Evolutionary conservation across 2,113 vertebrate genomes (phyloP), one percentile per base, ranked within the genome.

Genomic region (Dicaeum eximium): DNA sequence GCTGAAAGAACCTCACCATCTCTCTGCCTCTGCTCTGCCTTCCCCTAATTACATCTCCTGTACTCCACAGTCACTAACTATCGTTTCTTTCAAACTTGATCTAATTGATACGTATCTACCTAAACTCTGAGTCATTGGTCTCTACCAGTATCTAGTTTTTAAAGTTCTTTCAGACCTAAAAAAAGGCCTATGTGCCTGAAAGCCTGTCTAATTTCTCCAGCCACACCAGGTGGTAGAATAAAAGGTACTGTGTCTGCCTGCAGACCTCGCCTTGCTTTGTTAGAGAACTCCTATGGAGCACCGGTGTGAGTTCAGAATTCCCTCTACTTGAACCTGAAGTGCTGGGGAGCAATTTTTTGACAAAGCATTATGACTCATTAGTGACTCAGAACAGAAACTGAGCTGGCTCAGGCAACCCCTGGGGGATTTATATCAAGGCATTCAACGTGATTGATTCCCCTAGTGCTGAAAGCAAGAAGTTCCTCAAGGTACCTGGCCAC

Each of bases 351-450:
- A 96, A 71, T 92, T 96, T 94, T 86, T 85, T 94, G 87, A 95
- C 93, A 96, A 93, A 96, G 87, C 48, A 40, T 92, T 95, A 81
- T 91, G 87, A 96, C 51, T 96, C 86, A 96, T 96, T 96, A 96
- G 89, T 88, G 75, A 92, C 93, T 92, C 83, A 92, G 91, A 87
- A 88, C 83, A 92, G 91, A 87, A 88, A 82, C 83, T 48, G 83
- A 90, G 86, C 86, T 94, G 75, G 66, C 61, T 94, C 67, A 90
- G 92, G 48, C 61, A 75, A 20, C 27, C 74, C 75, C 83, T 67
- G 44, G 42, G 82, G 74, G 48, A 79, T 90, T 82, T 94, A 47
- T 90, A 95, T 92, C 83, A 92, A 90, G 89, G 83, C 83, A 88
- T 82, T 86, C 80, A 42, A 67, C 74, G 64, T 30, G 86, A 94